Percentiles rank a stretch among this genome's conserved stretches.
phyloP scores from a whole-genome alignment of 2,888 invertebrate genomes.

The Pyrgus malvae region DNA sequence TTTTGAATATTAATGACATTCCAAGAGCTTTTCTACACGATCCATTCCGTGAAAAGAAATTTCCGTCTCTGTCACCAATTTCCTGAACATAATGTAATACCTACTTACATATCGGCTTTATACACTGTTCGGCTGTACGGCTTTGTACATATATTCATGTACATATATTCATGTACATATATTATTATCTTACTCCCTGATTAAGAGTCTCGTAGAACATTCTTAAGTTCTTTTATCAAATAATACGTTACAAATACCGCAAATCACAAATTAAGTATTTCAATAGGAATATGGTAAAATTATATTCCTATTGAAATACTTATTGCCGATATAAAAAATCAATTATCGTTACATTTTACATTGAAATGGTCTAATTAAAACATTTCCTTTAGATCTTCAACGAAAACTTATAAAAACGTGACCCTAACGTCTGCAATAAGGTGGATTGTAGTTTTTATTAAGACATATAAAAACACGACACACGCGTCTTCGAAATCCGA shows the following conservation, averaged over 20 bases:
- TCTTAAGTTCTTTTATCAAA: too few species aligned
- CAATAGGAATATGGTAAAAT: too few species aligned
- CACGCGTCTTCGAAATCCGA: conserved; percentile 75
- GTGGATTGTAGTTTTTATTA: conserved; percentile 72
- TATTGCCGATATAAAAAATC: too few species aligned
- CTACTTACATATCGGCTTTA: not conserved
- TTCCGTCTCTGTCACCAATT: conserved; percentile 61
- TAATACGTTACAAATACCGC: too few species aligned
- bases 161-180: too few species aligned
- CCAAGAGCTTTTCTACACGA: conserved; percentile 65
- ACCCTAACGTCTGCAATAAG: conserved; percentile 76
- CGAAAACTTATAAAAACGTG: conserved; percentile 64
- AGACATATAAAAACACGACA: conserved; percentile 58
- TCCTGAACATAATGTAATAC: conserved; percentile 40
- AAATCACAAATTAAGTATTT: too few species aligned
- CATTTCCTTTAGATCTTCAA: conserved; percentile 66
- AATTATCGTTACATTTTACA: too few species aligned
- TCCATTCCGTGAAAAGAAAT: conserved; percentile 62
- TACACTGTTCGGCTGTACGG: too few species aligned
- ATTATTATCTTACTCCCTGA: too few species aligned
- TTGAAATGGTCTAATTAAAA: conserved; percentile 76
- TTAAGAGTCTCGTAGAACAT: too few species aligned
- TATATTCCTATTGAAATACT: too few species aligned
- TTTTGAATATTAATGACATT: conserved; percentile 81
- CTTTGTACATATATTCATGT: too few species aligned